Evolutionary conservation across 2,888 invertebrate genomes (phyloP), one percentile per base, ranked within the genome.

Genomic region (Lysandra coridon): DNA sequence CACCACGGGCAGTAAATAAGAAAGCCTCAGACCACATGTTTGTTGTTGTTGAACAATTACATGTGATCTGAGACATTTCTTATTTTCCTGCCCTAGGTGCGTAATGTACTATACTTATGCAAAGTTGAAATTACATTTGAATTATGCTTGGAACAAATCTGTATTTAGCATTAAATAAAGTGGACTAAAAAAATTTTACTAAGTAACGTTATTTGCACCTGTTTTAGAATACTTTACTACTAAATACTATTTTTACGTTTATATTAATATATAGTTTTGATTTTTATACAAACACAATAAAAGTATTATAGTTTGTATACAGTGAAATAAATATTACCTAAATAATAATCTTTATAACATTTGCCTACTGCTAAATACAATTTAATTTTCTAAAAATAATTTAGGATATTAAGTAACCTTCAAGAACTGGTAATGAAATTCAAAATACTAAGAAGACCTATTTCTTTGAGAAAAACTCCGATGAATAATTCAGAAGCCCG

Each of bases 391-490:
- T 62, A 62, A 62, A 60, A n/a, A 62, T 62, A 23, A 62, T 62
- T 62, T 62, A n/a, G 23, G n/a, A 7, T 60, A 60, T 62, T 62
- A 23, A 2, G 14, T 62, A 62, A 17, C 62, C n/a, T 17, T 17
- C n/a, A 23, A 64, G 23, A 30, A 64, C 64, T 64, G 30, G 23
- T 64, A 10, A 64, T 30, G 64, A 64, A 64, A 64, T 64, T 30
- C 64, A 64, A 64, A 64, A 64, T 7, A 30, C 64, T 64, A 30
- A 3, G 30, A 64, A 64, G 64, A 64, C 64, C 64, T 64, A 62
- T 64, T 64, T 30, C 64, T 64, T 30, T 30, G 64, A 23, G 30
- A 30, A 64, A 64, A 64, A 30, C 64, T 64, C 64, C 12, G 7
- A 12, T 64, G 64, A 64, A 64, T 64, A 64, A 64, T 64, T 64